phyloP scores from a whole-genome alignment of 2,888 invertebrate species.

The Cephus pulcher region DNA sequence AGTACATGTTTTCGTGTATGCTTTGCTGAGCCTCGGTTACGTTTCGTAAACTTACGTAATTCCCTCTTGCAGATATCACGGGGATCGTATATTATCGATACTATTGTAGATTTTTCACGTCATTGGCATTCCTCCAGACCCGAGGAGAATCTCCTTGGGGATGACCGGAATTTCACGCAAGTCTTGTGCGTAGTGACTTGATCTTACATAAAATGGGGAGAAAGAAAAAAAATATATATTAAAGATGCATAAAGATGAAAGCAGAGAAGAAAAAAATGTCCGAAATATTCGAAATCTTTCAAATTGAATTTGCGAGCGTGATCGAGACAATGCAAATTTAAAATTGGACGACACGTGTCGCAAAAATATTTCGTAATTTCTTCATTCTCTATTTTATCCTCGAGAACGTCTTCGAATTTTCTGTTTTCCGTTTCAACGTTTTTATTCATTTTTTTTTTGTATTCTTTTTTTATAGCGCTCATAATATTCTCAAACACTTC shows the following conservation, averaged over 20 bases:
- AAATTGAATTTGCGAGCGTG: neutral
- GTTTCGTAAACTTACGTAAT: neutral
- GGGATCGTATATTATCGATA: constrained; percentile 30
- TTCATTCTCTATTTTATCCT: neutral
- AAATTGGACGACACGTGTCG: neutral
- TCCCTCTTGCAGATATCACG: neutral
- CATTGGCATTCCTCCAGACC: constrained; percentile 38
- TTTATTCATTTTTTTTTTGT: neutral
- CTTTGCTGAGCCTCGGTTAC: neutral
- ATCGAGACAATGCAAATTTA: neutral
- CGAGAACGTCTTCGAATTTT: neutral
- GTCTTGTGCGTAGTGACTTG: neutral
- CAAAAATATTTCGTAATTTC: neutral
- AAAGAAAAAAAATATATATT: too few relatives aligned
- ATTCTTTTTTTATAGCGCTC: constrained; percentile 45
- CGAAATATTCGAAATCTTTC: neutral
- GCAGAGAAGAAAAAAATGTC: neutral
- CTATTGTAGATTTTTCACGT: constrained; percentile 30
- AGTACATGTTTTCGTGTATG: constrained; percentile 27
- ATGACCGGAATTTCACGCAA: neutral
- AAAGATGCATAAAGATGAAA: neutral
- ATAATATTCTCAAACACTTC: constrained; percentile 54
- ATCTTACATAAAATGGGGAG: neutral
- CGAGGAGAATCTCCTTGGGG: neutral
- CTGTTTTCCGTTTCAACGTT: neutral